Percentiles rank a stretch among this genome's conserved stretches.
These are phyloP conservation scores for Pogonocherus hispidulus DNA, from an alignment of 2,888 invertebrate genomes.

Conservation along the genomic window DNA sequence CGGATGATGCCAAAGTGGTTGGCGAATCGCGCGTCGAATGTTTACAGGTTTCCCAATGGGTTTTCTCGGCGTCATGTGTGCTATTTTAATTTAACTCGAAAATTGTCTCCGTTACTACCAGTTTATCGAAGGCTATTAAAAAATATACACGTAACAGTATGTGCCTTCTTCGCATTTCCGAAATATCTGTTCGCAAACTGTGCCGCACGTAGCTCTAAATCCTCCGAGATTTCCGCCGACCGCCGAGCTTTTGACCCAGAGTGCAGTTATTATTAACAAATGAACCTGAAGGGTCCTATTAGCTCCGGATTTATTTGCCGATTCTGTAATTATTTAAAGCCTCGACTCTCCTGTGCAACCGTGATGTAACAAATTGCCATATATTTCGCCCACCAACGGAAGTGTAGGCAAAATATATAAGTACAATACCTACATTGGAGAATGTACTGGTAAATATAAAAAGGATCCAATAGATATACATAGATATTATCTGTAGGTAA, in stretches of 20 bases:
- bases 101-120: not conserved
- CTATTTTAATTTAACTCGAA: too few relatives aligned
- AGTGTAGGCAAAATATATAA: too few relatives aligned
- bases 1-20: too few relatives aligned
- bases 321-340: slow-evolving; percentile 28
- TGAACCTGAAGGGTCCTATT: slow-evolving; percentile 39
- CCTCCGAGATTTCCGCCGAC: not conserved
- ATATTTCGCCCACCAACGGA: too few relatives aligned
- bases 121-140: not conserved
- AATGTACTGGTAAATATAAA: too few relatives aligned
- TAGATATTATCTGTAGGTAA: too few relatives aligned
- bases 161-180: not conserved
- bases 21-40: too few relatives aligned
- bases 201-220: not conserved
- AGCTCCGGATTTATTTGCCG: slow-evolving; percentile 28
- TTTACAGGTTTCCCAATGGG: not conserved
- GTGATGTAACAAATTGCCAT: too few relatives aligned
- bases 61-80: too few relatives aligned
- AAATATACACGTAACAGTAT: not conserved
- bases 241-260: slow-evolving; percentile 11
- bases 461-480: too few relatives aligned
- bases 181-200: not conserved
- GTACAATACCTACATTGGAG: too few relatives aligned
- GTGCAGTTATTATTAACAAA: slow-evolving; percentile 41
- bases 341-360: not conserved